Base-by-base conservation (phyloP, 37 sponge, comb jelly and placozoan species). In the Hormiphora californensis region DNA sequence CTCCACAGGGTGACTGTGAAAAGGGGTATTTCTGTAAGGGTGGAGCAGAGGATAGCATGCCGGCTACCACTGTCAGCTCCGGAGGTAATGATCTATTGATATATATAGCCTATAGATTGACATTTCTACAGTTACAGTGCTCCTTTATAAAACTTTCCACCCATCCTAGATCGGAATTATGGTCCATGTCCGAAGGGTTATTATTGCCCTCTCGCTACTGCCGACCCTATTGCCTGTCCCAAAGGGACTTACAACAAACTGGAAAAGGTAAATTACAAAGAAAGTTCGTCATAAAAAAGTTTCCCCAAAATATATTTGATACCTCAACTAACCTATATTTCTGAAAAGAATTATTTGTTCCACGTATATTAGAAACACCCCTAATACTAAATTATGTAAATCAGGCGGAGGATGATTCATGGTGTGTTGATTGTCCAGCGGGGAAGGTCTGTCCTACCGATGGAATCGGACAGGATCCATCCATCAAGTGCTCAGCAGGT, bases 141-240 rank as follows among this genome's bases (percentile, higher is more conserved):
- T 49, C 53, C 53, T 49, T 15, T 17, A 15, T 15, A 17, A 9
- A 17, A 9, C 53, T 49, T 15, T 17, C 25, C 59, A 28, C 21
- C 23, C 59, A 23, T 57, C 59, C 4, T 39, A 65, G 68, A 25
- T 65, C 12, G 12, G 3, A 15, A 36, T 39, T 65, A 31, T 39
- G 68, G 68, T 1, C 68, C 68, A 17, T 88, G 89, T 54, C 86
- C 86, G 1, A 19, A 21, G 19, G 89, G 89, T 12, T 43, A 39
- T 3, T 88, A 86, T 33, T 88, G 89, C 57, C 86, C 86, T 17
- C 36, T 39, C 3, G 89, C 55, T 4, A 49, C 89, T 5, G 57
- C 54, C 4, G 49, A 86, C 3, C 85, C 69, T 38, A 21, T 35
- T 37, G 22, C 46, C 3, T 88, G 89, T 54, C 85, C 89, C 17